Evolutionary conservation across 2,113 vertebrate species (phyloP).

Genomic region (Bombycilla garrulus): DNA sequence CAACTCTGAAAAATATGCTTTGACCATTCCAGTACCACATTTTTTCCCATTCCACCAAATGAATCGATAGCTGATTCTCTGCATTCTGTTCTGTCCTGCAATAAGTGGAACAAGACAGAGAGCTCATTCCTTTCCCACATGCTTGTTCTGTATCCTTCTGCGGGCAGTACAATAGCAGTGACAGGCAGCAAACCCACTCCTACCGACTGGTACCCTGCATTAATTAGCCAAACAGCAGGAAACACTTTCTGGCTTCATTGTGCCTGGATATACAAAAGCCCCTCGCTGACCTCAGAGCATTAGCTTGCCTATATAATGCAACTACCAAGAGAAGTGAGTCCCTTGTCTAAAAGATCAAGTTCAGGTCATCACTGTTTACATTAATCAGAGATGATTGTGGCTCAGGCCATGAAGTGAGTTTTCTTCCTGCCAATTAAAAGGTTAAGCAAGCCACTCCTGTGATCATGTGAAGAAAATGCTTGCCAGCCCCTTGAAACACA

Average conservation of each 20-base stretch:
- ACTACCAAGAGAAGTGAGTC: neutral
- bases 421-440: slow-evolving; percentile 33
- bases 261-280: slow-evolving; percentile 25
- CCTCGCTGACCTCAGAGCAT: neutral
- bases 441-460: slow-evolving; percentile 3
- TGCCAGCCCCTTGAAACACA: neutral
- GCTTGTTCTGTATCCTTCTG: neutral
- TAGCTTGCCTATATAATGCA: slow-evolving; percentile 15
- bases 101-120: neutral
- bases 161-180: neutral
- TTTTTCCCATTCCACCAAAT: neutral
- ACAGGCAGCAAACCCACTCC: slow-evolving; percentile 21
- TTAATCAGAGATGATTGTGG: neutral
- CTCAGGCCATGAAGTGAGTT: neutral
- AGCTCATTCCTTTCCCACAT: neutral
- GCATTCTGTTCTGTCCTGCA: neutral
- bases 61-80: neutral
- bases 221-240: slow-evolving; percentile 54
- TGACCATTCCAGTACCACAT: neutral
- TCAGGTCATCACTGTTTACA: slow-evolving; percentile 47
- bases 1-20: neutral
- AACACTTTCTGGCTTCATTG: slow-evolving; percentile 34
- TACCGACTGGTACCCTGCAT: neutral
- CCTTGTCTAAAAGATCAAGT: slow-evolving; percentile 57
- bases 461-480: neutral